These are phyloP conservation scores for Pinctada fucata DNA, from an alignment of 2,888 invertebrate genomes.

Conservation along the genomic window DNA sequence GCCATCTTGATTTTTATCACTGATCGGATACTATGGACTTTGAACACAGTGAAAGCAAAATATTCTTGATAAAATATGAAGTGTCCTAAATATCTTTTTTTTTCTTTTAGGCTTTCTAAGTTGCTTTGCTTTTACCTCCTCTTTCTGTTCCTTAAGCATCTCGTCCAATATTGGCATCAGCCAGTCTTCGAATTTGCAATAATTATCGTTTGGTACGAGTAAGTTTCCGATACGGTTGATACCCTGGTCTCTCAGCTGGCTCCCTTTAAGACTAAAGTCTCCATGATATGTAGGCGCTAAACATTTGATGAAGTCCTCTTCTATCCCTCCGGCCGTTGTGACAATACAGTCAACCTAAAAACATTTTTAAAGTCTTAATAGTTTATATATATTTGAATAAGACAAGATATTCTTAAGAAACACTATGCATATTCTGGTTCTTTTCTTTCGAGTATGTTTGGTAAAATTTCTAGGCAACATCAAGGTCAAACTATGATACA, in stretches of 20 bases:
- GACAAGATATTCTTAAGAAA: too few relatives aligned
- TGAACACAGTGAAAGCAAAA: too few relatives aligned
- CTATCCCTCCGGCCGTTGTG: constrained; percentile 97
- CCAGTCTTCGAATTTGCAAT: constrained; percentile 99
- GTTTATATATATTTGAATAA: too few relatives aligned
- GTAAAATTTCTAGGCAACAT: too few relatives aligned
- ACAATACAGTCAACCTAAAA: constrained; percentile 94
- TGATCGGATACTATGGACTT: too few relatives aligned
- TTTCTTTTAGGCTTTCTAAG: too few relatives aligned
- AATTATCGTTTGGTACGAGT: constrained; percentile 98
- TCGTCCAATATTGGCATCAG: constrained; percentile 93
- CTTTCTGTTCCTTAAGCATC: constrained; percentile 91
- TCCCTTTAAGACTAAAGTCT: constrained; percentile 90
- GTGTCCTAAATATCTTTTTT: too few relatives aligned
- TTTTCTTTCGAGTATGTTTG: too few relatives aligned
- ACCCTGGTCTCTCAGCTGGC: constrained; percentile 86
- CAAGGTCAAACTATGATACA: too few relatives aligned
- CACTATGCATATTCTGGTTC: too few relatives aligned
- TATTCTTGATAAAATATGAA: too few relatives aligned
- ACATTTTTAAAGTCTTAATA: not conserved
- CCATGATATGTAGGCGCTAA: constrained; percentile 95
- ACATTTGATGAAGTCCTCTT: constrained; percentile 99
- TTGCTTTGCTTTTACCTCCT: constrained; percentile 76
- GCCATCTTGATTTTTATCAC: too few relatives aligned
- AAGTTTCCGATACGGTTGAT: constrained; percentile 95